Percentiles rank a stretch among this genome's conserved stretches.
Conservation (phyloP, 2,113 vertebrate species). For the Otus sunia region DNA sequence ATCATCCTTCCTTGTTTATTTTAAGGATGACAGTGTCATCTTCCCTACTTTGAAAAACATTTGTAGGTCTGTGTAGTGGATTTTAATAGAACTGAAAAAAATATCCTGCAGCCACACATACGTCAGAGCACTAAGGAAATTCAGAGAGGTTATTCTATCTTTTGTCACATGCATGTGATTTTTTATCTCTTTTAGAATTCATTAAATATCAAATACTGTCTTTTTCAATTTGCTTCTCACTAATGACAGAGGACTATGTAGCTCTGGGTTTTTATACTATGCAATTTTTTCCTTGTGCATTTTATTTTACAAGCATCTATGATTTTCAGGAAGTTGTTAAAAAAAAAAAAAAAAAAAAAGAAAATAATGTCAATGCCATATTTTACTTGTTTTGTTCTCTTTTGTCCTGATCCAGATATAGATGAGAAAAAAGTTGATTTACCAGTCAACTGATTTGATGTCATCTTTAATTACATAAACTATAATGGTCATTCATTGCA, state of each 20-base stretch:
- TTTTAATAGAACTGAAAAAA: slow-evolving; percentile 18
- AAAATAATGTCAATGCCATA: accelerated
- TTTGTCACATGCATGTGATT: neutral
- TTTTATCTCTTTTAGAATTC: neutral
- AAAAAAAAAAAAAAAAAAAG: neutral
- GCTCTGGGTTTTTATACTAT: neutral
- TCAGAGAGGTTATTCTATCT: neutral
- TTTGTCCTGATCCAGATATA: neutral
- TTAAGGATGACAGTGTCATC: neutral
- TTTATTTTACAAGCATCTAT: neutral
- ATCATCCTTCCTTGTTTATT: neutral
- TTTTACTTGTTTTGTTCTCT: neutral
- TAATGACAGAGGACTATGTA: neutral
- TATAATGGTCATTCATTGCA: neutral
- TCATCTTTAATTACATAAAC: neutral
- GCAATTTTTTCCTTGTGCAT: neutral
- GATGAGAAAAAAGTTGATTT: neutral
- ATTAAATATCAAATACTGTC: neutral
- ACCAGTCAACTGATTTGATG: neutral
- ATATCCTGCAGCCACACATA: neutral
- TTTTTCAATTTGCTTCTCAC: neutral
- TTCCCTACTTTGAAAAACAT: neutral
- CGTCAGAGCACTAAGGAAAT: neutral
- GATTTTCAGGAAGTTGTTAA: neutral
- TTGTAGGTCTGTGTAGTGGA: neutral